Evolutionary conservation across 2,797 vertebrate species (phyloP).

Genomic region (Bufotes viridis): DNA sequence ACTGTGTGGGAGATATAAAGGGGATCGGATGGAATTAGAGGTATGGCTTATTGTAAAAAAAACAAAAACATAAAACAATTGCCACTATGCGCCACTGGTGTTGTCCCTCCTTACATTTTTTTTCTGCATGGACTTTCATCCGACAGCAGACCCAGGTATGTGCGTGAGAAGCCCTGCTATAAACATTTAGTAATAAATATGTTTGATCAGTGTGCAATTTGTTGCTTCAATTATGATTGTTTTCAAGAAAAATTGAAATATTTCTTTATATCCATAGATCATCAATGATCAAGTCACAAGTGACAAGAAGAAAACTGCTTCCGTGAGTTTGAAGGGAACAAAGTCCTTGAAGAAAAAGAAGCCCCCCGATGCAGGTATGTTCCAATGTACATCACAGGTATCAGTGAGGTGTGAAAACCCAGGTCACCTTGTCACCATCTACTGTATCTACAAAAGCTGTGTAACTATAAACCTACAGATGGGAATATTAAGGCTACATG

Average conservation of each 20-base stretch:
- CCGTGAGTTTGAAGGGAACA: conserved; percentile 71
- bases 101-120: too few relatives aligned
- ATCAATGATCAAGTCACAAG: conserved; percentile 76
- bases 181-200: too few relatives aligned
- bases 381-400: not conserved
- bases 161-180: too few relatives aligned
- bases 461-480: not conserved
- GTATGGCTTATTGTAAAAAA: too few relatives aligned
- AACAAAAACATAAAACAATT: too few relatives aligned
- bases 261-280: conserved; percentile 63
- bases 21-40: too few relatives aligned
- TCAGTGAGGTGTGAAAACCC: not conserved
- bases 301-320: conserved; percentile 78
- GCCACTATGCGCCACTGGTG: too few relatives aligned
- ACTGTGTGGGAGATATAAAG: too few relatives aligned
- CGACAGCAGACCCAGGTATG: too few relatives aligned
- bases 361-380: conserved; percentile 80
- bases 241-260: not conserved
- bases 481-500: not conserved
- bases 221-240: not conserved
- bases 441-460: not conserved
- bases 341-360: conserved; percentile 77
- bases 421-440: not conserved
- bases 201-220: too few relatives aligned
- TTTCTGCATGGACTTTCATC: too few relatives aligned